These are phyloP conservation scores for Rachycentron canadum DNA, from an alignment of 2,797 vertebrate genomes.

Conservation along the genomic window DNA sequence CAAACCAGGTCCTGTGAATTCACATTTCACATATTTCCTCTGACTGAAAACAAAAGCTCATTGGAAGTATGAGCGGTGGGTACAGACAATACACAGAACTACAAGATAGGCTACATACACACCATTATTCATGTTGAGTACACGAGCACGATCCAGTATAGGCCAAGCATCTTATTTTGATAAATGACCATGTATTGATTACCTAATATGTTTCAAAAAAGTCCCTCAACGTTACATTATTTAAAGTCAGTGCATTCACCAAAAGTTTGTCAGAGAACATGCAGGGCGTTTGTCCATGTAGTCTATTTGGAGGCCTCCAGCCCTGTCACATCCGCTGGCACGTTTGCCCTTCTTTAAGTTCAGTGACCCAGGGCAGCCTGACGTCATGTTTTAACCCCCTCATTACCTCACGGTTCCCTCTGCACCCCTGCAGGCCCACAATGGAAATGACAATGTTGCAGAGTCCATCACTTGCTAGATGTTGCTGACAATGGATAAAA, in stretches of 20 bases:
- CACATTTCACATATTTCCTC: constrained; percentile 28
- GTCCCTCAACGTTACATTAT: too few species aligned
- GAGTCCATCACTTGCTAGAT: constrained; percentile 33
- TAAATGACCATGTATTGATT: not conserved
- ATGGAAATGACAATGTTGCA: constrained; percentile 41
- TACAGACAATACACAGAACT: constrained; percentile 10
- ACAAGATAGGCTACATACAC: not conserved
- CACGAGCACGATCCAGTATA: not conserved
- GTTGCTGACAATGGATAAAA: not conserved
- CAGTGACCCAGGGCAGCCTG: constrained; percentile 34
- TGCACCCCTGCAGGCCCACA: constrained; percentile 13
- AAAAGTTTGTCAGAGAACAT: not conserved
- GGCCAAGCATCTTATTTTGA: not conserved
- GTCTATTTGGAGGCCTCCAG: not conserved
- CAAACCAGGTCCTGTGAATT: constrained; percentile 25
- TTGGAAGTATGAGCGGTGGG: constrained; percentile 14
- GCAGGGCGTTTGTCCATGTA: constrained; percentile 4
- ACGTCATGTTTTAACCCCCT: constrained; percentile 63
- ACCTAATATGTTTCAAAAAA: not conserved
- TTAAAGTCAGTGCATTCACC: not conserved
- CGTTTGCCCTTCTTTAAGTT: constrained; percentile 51
- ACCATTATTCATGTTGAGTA: too few species aligned
- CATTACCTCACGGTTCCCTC: constrained; percentile 36
- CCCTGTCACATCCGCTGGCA: constrained; percentile 22
- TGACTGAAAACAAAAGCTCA: constrained; percentile 54